Evolutionary conservation across 2,888 invertebrate species (phyloP).

Genomic region (Hecatera dysodea): DNA sequence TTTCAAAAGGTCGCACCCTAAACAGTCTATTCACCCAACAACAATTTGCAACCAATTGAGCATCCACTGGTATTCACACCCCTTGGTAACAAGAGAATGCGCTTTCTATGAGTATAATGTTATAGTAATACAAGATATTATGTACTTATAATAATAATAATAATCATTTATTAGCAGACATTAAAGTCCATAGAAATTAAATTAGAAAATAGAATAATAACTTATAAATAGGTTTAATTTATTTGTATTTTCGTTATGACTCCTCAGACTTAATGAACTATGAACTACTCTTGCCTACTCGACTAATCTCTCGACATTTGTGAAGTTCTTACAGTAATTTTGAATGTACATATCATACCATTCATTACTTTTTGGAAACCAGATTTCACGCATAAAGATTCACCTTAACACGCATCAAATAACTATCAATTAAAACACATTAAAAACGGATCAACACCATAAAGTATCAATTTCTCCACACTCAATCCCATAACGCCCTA

Average conservation of each 20-base stretch:
- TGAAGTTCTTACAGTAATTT: too few species aligned
- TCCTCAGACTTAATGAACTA: too few species aligned
- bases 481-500: not conserved
- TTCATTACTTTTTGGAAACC: not conserved
- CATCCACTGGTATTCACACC: constrained; percentile 70
- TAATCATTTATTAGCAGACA: too few species aligned
- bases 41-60: constrained; percentile 81
- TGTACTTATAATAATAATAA: too few species aligned
- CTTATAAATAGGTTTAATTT: too few species aligned
- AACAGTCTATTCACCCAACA: constrained; percentile 59
- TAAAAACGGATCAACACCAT: not conserved
- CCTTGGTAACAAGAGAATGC: constrained; percentile 45
- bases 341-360: too few species aligned
- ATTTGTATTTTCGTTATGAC: not conserved
- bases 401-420: not conserved
- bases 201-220: too few species aligned
- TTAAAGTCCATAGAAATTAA: too few species aligned
- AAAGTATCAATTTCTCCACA: not conserved
- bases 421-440: not conserved
- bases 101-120: not conserved
- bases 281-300: too few species aligned
- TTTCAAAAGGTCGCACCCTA: constrained; percentile 59
- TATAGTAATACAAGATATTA: not conserved
- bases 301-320: too few species aligned
- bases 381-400: not conserved